Base-by-base conservation (phyloP, 2,113 vertebrate genomes). In the Vanacampus margaritifer region DNA sequence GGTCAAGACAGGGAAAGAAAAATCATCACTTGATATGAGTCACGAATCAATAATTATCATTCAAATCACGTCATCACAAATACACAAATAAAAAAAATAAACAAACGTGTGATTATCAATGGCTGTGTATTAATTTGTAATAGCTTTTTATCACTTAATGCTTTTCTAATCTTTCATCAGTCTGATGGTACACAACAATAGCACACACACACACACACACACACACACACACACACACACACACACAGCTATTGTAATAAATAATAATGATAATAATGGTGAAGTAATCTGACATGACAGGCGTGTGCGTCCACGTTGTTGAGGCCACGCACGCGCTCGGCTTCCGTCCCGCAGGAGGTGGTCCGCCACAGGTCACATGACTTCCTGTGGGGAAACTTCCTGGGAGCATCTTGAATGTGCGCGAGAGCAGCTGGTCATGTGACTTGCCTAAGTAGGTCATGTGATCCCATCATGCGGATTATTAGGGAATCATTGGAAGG, bases 151-250 rank as follows among this genome's bases (percentile, higher is more conserved):
- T 88, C 80, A 74, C 26, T 88, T 87, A 89, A 90, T 88, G 88
- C 80, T 78, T 82, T 67, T 71, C 57, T 90, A 90, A 91, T 91
- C 87, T 88, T 85, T 86, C 82, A 87, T 87, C 86, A 86, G 73
- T 46, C 66, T 81, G 82, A 85, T 87, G 76, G 80, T 24, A 39
- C 76, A 78, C 64, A 65, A 84, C 84, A 83, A 81, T 86, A 84
- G 84, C 78, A 36, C 58, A 48, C 46, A 68, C 81, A 68, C 69
- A 50, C 17, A 28, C 77, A 89, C 17, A 28, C 77, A 89, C 83
- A 87, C 86, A 86, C 78, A 86, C 80, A 84, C 75, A 17, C 43
- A 19, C 16, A 19, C 37, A 8, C 37, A 8, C 37, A 39, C n/a
- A n/a, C n/a, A n/a, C n/a, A 11, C 43, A 11, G 14, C 43, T 50